Evolutionary conservation across 1,140 invertebrate species (phyloP).

Genomic region (Meloidogyne hapla): DNA sequence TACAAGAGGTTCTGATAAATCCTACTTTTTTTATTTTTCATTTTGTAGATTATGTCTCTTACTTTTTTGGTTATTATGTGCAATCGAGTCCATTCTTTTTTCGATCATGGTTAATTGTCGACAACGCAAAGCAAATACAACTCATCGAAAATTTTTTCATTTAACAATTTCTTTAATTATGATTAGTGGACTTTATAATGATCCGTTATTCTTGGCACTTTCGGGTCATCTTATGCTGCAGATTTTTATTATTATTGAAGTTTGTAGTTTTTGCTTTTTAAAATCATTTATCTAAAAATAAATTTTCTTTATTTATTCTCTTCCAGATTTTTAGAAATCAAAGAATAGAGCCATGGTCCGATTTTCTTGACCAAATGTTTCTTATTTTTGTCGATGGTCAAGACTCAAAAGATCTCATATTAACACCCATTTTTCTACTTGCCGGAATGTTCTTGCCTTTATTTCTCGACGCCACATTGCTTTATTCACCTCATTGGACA

Average conservation of each 20-base stretch:
- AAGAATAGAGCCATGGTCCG: slow-evolving; percentile 40
- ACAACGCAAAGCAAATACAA: slow-evolving; percentile 31
- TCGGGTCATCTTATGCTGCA: slow-evolving; percentile 46
- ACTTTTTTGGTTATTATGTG: slow-evolving; percentile 50
- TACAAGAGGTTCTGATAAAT: slow-evolving; percentile 17
- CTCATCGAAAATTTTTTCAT: slow-evolving; percentile 56
- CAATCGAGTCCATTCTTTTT: slow-evolving; percentile 48
- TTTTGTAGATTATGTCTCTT: slow-evolving; percentile 51
- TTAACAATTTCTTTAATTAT: slow-evolving; percentile 53
- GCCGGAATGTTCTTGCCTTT: slow-evolving; percentile 52
- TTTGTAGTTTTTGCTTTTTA: slow-evolving; percentile 27
- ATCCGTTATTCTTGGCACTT: slow-evolving; percentile 43
- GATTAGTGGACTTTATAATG: slow-evolving; percentile 45
- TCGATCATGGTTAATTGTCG: slow-evolving; percentile 26
- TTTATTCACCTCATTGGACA: slow-evolving; percentile 28
- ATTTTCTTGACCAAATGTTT: slow-evolving; percentile 37
- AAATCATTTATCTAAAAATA: slow-evolving; percentile 9
- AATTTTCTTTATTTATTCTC: background rate
- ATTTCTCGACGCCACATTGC: slow-evolving; percentile 30
- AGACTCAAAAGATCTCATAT: slow-evolving; percentile 46
- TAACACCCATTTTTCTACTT: slow-evolving; percentile 54
- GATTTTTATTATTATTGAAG: slow-evolving; percentile 54
- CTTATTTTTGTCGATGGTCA: slow-evolving; percentile 52
- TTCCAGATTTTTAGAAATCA: slow-evolving; percentile 43
- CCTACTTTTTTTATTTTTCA: background rate